phyloP scores from a whole-genome alignment of 1,140 invertebrate species.

The Trialeurodes vaporariorum region DNA sequence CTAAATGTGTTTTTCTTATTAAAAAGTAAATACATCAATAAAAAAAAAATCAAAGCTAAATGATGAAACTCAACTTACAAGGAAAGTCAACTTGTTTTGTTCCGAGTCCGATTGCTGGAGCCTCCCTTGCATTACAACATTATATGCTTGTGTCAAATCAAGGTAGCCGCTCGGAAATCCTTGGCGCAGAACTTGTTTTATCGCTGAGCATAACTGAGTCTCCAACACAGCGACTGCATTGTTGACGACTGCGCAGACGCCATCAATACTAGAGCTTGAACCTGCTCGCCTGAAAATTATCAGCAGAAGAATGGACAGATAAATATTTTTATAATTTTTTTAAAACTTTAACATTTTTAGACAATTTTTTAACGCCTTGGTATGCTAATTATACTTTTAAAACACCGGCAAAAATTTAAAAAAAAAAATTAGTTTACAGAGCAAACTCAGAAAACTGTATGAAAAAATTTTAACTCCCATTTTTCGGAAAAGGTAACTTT shows the following conservation, averaged over 20 bases:
- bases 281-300: slow-evolving; percentile 57
- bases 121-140: slow-evolving; percentile 68
- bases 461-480: too few relatives aligned
- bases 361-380: too few relatives aligned
- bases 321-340: slow-evolving; percentile 16
- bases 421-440: too few relatives aligned
- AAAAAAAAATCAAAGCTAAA: too few relatives aligned
- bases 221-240: slow-evolving; percentile 82
- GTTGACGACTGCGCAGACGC: slow-evolving; percentile 93
- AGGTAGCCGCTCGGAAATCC: slow-evolving; percentile 82
- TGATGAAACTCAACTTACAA: slow-evolving; percentile 41
- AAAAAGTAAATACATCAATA: too few relatives aligned
- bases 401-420: too few relatives aligned
- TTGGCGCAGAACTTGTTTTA: slow-evolving; percentile 60
- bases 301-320: slow-evolving; percentile 20
- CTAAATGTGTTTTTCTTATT: too few relatives aligned
- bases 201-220: slow-evolving; percentile 64
- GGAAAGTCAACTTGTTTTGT: slow-evolving; percentile 52
- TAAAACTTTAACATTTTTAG: background rate
- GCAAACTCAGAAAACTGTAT: too few relatives aligned
- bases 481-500: too few relatives aligned
- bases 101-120: slow-evolving; percentile 70
- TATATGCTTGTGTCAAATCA: slow-evolving; percentile 66
- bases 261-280: slow-evolving; percentile 83
- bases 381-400: too few relatives aligned